A percentile compares a stretch with the other conserved stretches of the same genome.
Conservation (phyloP, 2,113 vertebrate species). For the Stercorarius parasiticus region DNA sequence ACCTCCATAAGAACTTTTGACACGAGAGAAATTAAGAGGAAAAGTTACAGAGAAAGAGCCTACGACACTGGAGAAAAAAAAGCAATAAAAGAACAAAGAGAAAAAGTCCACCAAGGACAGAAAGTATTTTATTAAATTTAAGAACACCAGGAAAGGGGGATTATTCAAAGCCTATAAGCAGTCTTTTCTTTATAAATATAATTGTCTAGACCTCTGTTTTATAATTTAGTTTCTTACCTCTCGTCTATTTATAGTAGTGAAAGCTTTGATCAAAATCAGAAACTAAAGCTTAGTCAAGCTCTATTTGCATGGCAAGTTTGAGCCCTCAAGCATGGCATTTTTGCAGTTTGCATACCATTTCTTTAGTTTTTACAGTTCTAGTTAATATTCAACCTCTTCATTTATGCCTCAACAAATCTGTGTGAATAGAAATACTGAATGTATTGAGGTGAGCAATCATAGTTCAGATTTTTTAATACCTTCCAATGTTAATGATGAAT, state of each 20-base stretch:
- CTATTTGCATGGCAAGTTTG: background rate
- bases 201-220: background rate
- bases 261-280: background rate
- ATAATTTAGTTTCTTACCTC: background rate
- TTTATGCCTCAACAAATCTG: background rate
- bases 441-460: background rate
- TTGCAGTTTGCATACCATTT: background rate
- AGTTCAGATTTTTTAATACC: background rate
- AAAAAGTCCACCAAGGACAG: background rate
- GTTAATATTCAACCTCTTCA: background rate
- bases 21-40: background rate
- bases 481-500: background rate
- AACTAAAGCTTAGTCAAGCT: background rate
- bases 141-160: background rate
- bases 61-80: background rate
- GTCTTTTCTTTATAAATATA: constrained; percentile 10
- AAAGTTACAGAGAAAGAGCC: background rate
- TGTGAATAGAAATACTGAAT: background rate
- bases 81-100: background rate
- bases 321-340: background rate
- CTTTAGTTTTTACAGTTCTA: background rate
- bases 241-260: background rate
- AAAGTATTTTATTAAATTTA: constrained; percentile 11
- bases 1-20: background rate
- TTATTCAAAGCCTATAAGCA: background rate